Evolutionary conservation across 2,888 invertebrate genomes (phyloP), one percentile per base, ranked within the genome.

Genomic region (Lissonota sp.): DNA sequence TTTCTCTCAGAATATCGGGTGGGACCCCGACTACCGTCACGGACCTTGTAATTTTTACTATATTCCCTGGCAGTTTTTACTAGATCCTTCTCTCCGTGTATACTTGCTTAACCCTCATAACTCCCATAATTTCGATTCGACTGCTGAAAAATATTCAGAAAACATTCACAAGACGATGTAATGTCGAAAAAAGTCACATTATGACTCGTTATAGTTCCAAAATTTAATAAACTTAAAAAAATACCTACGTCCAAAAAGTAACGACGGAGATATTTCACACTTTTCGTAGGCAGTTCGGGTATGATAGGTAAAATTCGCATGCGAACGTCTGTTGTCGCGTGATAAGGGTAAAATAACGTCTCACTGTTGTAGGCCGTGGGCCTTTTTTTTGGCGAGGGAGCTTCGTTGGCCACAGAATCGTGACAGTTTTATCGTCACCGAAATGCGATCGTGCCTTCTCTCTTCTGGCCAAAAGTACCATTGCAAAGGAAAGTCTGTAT

Each of bases 381-480:
- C 63, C 74, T 63, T 60, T 60, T n/a, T 39, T 49, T 40, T n/a
- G 42, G 42, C 58, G 39, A 14, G 12, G 60, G 10, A 60, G 44
- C 44, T 1, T 26, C 26, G 63, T 44, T 76, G 60, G 76, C 70
- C 64, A 57, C 70, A 70, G 80, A 81, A 78, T 76, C 76, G 71
- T 83, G 84, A 84, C 86, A 85, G 83, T 76, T 84, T 86, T 84
- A 85, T 86, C 85, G 84, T 74, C 70, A 60, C 82, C 3, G 79
- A 82, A 83, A 86, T 85, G 66, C 46, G 79, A 84, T 84, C 82
- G 70, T 64, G 14, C 64, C 39, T 39, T 57, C 14, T 42, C 46
- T 57, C 64, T 63, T 14, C 39, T 58, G 51, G 67, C 79, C 53
- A 49, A 63, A 69, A 79, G 73, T 74, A 74, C 55, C 57, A 67